A percentile compares a stretch with the other conserved stretches of the same genome.
Evolutionary conservation across 1,140 invertebrate species (phyloP).

Genomic region (Lasioglossum baleicum): DNA sequence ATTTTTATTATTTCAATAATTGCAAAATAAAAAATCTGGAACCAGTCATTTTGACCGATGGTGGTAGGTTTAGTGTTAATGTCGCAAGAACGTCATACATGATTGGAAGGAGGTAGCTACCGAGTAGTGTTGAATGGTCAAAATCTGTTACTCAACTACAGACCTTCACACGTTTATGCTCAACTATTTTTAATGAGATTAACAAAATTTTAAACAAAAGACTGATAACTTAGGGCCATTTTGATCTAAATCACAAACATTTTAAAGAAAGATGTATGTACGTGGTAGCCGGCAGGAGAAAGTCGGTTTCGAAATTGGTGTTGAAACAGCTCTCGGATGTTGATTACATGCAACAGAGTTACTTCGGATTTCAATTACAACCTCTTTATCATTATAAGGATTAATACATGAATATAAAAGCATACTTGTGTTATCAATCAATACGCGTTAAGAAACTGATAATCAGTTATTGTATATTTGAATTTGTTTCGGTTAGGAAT

Average conservation of each 20-base stretch:
- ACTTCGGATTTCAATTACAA: not conserved
- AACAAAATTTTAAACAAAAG: constrained; percentile 71
- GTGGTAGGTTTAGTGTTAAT: no score
- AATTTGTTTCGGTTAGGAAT: not conserved
- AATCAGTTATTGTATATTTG: constrained; percentile 28
- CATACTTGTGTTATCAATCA: constrained; percentile 34
- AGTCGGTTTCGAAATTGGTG: constrained; percentile 38
- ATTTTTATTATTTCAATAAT: no score
- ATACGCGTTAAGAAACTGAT: constrained; percentile 42
- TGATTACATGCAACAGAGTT: constrained; percentile 35
- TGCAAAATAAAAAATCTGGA: no score
- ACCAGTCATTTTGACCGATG: no score
- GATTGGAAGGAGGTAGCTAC: not conserved
- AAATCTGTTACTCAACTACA: not conserved
- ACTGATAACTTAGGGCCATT: constrained; percentile 77
- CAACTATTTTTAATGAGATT: constrained; percentile 63
- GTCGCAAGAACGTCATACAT: not conserved
- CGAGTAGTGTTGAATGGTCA: not conserved
- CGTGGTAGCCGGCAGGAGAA: not conserved
- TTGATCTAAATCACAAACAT: constrained; percentile 56
- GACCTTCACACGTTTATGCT: constrained; percentile 50
- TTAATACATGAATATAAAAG: constrained; percentile 5
- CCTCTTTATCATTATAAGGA: constrained; percentile 18
- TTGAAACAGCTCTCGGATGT: not conserved
- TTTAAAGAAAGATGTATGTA: constrained; percentile 40